Base-by-base conservation (phyloP, 2,113 vertebrate species). In the Sprattus sprattus region DNA sequence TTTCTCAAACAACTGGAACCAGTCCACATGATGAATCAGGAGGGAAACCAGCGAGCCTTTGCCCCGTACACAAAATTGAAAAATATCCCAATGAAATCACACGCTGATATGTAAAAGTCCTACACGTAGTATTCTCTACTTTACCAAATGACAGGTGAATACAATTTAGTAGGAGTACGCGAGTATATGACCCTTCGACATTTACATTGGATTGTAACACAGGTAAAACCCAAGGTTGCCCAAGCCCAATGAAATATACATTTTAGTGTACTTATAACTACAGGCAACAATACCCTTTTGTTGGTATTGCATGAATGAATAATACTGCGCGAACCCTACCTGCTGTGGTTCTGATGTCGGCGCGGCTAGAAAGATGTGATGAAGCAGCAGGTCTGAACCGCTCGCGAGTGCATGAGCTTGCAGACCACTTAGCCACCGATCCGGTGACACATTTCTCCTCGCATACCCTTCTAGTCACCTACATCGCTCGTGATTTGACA, bases 331-430 rank as follows among this genome's bases (percentile, higher is more conserved):
- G 87, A 89, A 84, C 44, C 89, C 89, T 93, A 90, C 91, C 88
- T 75, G 84, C 39, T 85, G 81, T 87, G 75, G 71, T 78, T 71
- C 64, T 78, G 71, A 78, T 78, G 71, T 78, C 71, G 71, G 71
- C 71, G 71, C 28, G 11, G 71, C 71, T 39, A 32, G 75, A 78
- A 83, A 50, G 92, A 90, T 91, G 85, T 93, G 93, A 93, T 94
- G 94, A 92, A 94, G 92, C 93, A 94, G 93, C 93, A 93, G 94
- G 92, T 93, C 92, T 91, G 89, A 89, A 75, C 87, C 78, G 91
- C 86, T 84, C 28, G 81, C 88, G 91, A 89, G 92, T 93, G 91
- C 91, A 92, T 91, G 93, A 92, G 93, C 89, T 92, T 88, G 91
- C 91, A 91, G 90, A 93, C 83, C 71, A 78, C 71, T 78, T 91